Evolutionary conservation across 2,113 vertebrate genomes (phyloP).

Genomic region (Rynchops niger): DNA sequence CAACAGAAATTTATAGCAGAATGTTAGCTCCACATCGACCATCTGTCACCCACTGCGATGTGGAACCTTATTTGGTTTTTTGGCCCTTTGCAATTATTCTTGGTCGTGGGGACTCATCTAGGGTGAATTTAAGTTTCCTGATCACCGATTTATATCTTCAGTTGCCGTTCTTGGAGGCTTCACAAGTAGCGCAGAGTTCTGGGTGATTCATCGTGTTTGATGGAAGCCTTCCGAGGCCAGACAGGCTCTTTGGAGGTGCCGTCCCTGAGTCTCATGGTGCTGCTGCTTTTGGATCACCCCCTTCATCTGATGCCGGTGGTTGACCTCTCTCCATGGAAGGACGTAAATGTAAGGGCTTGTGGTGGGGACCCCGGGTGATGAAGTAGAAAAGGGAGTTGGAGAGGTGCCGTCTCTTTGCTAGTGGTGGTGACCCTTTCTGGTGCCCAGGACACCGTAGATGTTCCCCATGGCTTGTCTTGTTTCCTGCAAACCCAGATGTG

Average conservation of each 20-base stretch:
- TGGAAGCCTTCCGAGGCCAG: neutral
- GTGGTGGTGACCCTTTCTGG: neutral
- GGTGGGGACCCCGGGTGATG: neutral
- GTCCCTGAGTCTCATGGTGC: rapidly evolving
- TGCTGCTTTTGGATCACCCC: neutral
- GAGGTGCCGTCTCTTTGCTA: neutral
- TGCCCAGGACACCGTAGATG: neutral
- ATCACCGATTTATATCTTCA: neutral
- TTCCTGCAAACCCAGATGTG: neutral
- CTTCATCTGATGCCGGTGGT: neutral
- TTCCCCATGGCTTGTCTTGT: neutral
- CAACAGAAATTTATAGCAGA: neutral
- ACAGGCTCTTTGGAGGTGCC: neutral
- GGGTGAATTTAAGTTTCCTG: neutral
- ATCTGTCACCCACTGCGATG: rapidly evolving
- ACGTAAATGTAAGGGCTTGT: too few species aligned
- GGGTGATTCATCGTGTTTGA: rapidly evolving
- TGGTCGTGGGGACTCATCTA: too few species aligned
- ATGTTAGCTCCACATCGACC: rapidly evolving
- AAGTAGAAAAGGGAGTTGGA: neutral
- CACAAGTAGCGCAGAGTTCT: neutral
- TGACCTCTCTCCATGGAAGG: neutral
- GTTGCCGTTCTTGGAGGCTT: neutral
- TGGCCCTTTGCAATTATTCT: neutral
- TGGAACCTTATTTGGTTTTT: neutral